Conservation (phyloP, 2,888 invertebrate genomes). For the Cylloceria caligata region DNA sequence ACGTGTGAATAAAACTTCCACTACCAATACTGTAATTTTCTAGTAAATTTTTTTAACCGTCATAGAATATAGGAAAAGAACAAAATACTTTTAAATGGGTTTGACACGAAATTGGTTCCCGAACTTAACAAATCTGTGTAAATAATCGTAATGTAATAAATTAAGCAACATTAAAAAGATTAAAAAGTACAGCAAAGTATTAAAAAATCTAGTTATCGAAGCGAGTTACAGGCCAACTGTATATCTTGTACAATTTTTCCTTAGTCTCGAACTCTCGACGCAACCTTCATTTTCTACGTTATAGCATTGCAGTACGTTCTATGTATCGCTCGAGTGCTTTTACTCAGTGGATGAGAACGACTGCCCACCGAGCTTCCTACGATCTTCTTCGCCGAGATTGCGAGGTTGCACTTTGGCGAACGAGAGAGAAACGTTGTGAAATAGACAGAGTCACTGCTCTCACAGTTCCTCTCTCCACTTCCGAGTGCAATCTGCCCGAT, state of each 20-base stretch:
- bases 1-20: too few species aligned
- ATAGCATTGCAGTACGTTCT: not conserved
- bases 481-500: conserved; percentile 2
- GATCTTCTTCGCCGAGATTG: conserved; percentile 7
- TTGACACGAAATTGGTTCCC: too few species aligned
- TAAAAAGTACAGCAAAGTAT: not conserved
- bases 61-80: too few species aligned
- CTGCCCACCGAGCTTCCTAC: conserved; percentile 6
- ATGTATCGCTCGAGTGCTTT: conserved; percentile 1
- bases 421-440: conserved; percentile 3
- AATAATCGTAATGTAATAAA: too few species aligned
- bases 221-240: not conserved
- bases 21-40: too few species aligned
- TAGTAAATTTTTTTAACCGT: too few species aligned
- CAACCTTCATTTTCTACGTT: not conserved
- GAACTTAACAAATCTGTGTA: too few species aligned
- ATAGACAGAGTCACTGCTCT: not conserved
- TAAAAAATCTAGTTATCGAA: not conserved
- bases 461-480: not conserved
- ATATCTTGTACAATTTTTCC: not conserved
- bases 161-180: too few species aligned
- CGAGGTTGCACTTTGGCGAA: not conserved
- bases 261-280: not conserved
- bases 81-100: too few species aligned
- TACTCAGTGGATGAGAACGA: conserved; percentile 1